A percentile compares a stretch with the other conserved stretches of the same genome.
These are phyloP conservation scores for Orgyia antiqua DNA, from an alignment of 2,888 invertebrate species.

Conservation along the genomic window DNA sequence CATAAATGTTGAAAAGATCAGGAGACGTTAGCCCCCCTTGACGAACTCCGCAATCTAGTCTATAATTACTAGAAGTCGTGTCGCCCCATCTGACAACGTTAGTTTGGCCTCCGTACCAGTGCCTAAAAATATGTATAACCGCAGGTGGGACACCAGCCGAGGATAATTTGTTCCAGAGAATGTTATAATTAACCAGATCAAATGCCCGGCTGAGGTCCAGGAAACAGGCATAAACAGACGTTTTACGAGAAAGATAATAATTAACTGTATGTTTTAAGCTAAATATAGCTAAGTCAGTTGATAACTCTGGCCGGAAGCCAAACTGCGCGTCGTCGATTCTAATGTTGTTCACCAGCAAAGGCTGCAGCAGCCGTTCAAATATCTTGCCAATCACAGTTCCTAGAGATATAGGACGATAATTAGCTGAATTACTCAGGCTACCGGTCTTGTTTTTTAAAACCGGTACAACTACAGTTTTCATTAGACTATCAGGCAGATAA, in stretches of 20 bases:
- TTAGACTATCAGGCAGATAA: constrained; percentile 2
- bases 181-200: not conserved
- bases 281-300: constrained; percentile 13
- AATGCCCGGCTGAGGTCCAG: not conserved
- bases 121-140: constrained; percentile 1
- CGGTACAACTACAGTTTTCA: constrained; percentile 4
- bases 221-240: not conserved
- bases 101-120: constrained; percentile 6
- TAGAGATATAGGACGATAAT: constrained; percentile 9
- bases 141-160: not conserved
- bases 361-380: constrained; percentile 2
- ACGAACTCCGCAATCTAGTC: not conserved
- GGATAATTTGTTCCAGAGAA: constrained; percentile 1
- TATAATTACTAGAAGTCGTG: not conserved
- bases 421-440: constrained; percentile 1
- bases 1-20: constrained; percentile 4
- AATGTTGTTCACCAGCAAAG: not conserved
- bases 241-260: not conserved
- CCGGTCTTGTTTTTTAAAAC: constrained; percentile 7
- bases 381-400: constrained; percentile 7
- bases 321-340: constrained; percentile 8
- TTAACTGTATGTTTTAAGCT: not conserved
- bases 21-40: not conserved
- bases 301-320: constrained; percentile 6
- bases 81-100: constrained; percentile 4